phyloP scores from a whole-genome alignment of 2,113 vertebrate species.

The Micromys minutus region DNA sequence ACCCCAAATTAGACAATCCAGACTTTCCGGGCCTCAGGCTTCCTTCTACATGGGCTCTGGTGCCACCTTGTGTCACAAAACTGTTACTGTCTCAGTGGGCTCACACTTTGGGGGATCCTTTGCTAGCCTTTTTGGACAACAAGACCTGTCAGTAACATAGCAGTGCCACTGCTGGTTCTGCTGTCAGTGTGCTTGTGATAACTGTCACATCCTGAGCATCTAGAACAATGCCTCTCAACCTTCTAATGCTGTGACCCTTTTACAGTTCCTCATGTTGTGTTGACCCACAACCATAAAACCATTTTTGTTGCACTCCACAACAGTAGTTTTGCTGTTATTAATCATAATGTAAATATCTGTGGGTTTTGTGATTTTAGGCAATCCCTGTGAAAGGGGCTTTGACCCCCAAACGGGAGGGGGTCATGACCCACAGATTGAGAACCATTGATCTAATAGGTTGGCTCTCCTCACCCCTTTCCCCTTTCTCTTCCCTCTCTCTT shows the following conservation, averaged over 20 bases:
- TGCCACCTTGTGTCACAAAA: conserved; percentile 82
- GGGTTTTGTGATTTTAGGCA: background rate
- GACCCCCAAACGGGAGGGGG: background rate
- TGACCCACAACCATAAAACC: background rate
- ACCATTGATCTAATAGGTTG: background rate
- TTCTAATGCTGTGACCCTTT: background rate
- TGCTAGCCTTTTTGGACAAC: background rate
- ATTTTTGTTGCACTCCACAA: background rate
- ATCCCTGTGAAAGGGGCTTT: background rate
- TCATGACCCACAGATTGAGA: background rate
- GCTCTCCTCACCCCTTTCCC: too few relatives aligned
- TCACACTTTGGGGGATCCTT: background rate
- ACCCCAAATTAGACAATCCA: background rate
- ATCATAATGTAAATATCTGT: background rate
- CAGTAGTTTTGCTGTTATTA: background rate
- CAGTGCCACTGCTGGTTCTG: background rate
- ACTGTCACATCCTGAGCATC: background rate
- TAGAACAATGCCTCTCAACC: background rate
- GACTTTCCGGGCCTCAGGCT: background rate
- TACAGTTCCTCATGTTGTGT: background rate
- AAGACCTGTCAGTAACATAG: background rate
- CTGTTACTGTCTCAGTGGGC: background rate
- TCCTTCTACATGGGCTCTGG: conserved; percentile 3
- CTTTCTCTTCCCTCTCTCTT: background rate
- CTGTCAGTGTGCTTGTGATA: background rate